Base-by-base conservation (phyloP, 2,797 vertebrate species). In the Aplochiton taeniatus region DNA sequence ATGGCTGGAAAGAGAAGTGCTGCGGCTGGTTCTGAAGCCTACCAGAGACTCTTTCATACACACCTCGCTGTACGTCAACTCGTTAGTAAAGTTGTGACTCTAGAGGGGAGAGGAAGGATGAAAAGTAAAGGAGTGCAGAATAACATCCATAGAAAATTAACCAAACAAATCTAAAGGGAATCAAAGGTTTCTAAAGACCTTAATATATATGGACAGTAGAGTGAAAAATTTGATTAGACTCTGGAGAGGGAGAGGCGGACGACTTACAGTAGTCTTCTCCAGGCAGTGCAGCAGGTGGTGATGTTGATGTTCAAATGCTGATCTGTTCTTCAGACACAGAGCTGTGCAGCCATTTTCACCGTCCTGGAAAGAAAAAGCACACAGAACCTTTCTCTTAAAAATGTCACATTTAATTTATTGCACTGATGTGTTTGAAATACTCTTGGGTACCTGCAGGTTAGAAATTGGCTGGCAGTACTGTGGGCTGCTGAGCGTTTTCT, bases 271-370 rank as follows among this genome's bases (percentile, higher is more conserved):
- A 59, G 96, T 96, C 86, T 96, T 98, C 90, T 98, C 96, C 83
- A 98, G 91, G 84, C 97, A 98, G 87, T 95, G 94, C 75, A 98
- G 93, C 51, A 98, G 94, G 88, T 98, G 96, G 80, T 97, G 93
- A 67, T 96, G 96, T 62, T 94, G 93, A 54, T 90, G 86, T 56
- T 94, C 91, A 2, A 94, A 94, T 19, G 91, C 79, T 8, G 93
- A 94, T 14, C 87, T 86, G 73, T 89, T 93, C 70, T 91, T 89
- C 58, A 91, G 61, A 63, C 84, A 90, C 52, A 93, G 65, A 0
- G 65, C 75, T 6, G 85, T 86, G 4, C 76, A 82, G 4, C 87
- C 86, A 0, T 79, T 83, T 57, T 88, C 85, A 11, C 71, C 85
- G 66, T 89, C 85, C 91, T 92, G 74, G 3, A 59, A 19, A 59